Base-by-base conservation (phyloP, 2,888 invertebrate species). In the Mermis nigrescens region DNA sequence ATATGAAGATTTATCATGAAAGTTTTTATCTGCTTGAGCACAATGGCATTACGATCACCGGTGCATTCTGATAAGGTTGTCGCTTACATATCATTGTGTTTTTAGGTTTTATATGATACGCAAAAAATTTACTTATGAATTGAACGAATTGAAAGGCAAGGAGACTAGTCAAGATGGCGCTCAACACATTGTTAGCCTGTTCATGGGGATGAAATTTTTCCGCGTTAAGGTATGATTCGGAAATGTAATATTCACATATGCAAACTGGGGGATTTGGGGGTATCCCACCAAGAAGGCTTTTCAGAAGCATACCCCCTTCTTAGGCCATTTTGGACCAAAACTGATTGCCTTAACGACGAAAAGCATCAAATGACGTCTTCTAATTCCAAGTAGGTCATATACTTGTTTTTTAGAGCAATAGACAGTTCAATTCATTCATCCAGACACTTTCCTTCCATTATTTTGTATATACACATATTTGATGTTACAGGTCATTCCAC, bases 201-300 rank as follows among this genome's bases (percentile, higher is more conserved):
- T 99, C 31, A 95, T 95, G 92, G 95, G 98, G 58, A 95, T 99
- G 90, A 98, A 98, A 77, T 98, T 95, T 77, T 95, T 98, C 75
- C 75, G 83, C 63, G 82, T 84, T 28, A 84, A 84, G 77, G 82
- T 82, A 63, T 27, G 62, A 28, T 12, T 4, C 48, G 19, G 24
- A 48, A 48, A 24, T 48, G 24, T 48, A 22, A 7, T 48, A 24
- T 48, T 22, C 15, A 7, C 24, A 22, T 7, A 22, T 24, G n/a
- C 7, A 7, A 48, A 22, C 24, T 24, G 24, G 12, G 24, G 51
- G 12, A 48, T 7, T 7, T 48, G 12, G 51, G 7, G 15, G 24
- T 7, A 48, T 48, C n/a, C n/a, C n/a, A n/a, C n/a, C n/a, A n/a
- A n/a, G n/a, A n/a, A n/a, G n/a, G n/a, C n/a, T 27, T 19, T 52